Evolutionary conservation across 2,113 vertebrate genomes (phyloP), one percentile per base, ranked within the genome.

Genomic region (Apus apus): DNA sequence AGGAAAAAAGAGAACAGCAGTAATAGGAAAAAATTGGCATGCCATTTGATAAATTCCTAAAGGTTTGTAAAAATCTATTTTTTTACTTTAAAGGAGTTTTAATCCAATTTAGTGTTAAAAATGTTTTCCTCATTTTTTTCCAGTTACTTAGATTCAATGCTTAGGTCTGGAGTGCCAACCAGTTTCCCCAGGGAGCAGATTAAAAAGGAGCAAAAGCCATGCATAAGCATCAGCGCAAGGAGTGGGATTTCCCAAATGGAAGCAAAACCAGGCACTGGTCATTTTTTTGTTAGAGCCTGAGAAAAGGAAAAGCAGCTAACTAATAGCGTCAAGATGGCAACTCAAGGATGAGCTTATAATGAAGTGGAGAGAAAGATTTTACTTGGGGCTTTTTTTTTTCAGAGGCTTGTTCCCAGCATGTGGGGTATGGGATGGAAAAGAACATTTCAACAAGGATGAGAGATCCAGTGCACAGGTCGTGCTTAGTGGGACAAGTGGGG

Each of bases 321-420:
- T 10, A 22, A 50, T 8, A 23, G 8, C 2, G 1, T 45, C 8
- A 36, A 40, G 40, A 15, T 1, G 0, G 16, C 45, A 58, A 6
- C 46, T 53, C 9, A 36, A 50, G 20, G 40, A 11, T n/a, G 36
- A 34, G 26, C 68, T 50, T 36, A 23, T 75, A 56, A 60, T 2
- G 9, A 71, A 81, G 16, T 29, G 5, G 51, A 61, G 72, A 74
- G 73, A 58, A 74, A 23, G 26, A 6, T 32, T 77, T 67, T 29
- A 30, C 43, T 51, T 78, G 60, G 26, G 19, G 54, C 46, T 19
- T 5, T 36, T 38, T 38, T 38, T 38, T 38, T 38, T 38, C 17
- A 38, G 53, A 46, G 74, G 25, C n/a, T 82, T 48, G 32, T 23
- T 56, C 5, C 23, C 26, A 12, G 5, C 13, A 4, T 11, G 20